Evolutionary conservation across 2,888 invertebrate species (phyloP), one percentile per base, ranked within the genome.

Genomic region (Heteromurus nitidus): DNA sequence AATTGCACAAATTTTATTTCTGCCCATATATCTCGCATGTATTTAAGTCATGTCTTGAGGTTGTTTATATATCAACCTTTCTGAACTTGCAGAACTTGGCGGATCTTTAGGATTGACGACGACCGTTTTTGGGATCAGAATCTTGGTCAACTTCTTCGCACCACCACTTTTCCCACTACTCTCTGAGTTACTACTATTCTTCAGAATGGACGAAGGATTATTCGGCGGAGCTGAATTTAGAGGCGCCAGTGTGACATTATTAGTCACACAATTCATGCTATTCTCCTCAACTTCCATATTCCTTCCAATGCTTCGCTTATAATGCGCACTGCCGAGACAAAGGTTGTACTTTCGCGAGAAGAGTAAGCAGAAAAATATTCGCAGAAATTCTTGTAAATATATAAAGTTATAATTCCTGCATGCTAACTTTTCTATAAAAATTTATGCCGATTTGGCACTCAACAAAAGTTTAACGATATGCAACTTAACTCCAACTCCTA

Each of bases 61-160:
- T n/a, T 11, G 3, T 24, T 22, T 55, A 55, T 55, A 22, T 28
- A 28, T 26, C 65, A 65, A 76, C 75, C 75, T 76, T 60, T 76
- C 75, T 31, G 75, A 76, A 26, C 75, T 76, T 28, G 75, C 75
- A 47, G 75, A 76, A 60, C 75, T 76, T 24, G 75, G 75, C 5
- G 75, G 75, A 76, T 76, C 75, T 36, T 76, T 76, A 26, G 53
- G 31, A 68, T 67, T 76, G 22, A 76, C 75, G 16, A 76, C 75
- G n/a, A 76, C 58, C 13, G 36, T 60, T 58, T 67, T 76, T 5
- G 75, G 75, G 26, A 76, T 76, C 13, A 76, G 44, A 30, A 76
- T 76, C 30, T 76, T 76, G 30, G 75, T 44, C 75, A 76, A 44
- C 58, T 76, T 76, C 58, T 76, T 76, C 16, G 58, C 75, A 64